Evolutionary conservation across 1,140 invertebrate species (phyloP), one percentile per base, ranked within the genome.

Genomic region (Meteorus sp.): DNA sequence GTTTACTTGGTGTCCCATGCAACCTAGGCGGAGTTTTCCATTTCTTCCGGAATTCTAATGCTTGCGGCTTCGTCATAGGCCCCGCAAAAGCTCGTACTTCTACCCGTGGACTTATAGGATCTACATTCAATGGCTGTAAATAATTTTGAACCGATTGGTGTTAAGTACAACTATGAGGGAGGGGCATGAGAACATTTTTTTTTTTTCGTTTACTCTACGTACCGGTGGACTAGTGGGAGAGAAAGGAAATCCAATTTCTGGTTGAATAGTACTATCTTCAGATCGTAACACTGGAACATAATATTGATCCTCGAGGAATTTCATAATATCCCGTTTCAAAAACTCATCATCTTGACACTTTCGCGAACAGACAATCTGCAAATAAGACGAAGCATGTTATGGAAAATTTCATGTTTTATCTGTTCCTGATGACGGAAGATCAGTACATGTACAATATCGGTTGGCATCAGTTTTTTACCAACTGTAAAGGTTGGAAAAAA

Each of bases 281-380:
- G 86, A 82, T 68, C 93, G 83, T 48, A 92, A 76, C 23, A 95
- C 87, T 31, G 93, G 92, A 67, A 97, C 90, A 81, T 91, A 95
- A 82, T 85, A 93, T 13, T 87, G 84, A 63, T 91, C 86, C 51
- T 85, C 79, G 22, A 94, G 71, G 62, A 92, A 74, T 23, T 69
- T 51, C 54, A 79, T 67, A 63, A 93, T 90, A 61, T 86, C 82
- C 7, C 66, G 73, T 13, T 76, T 81, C 1, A 83, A 52, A 17
- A 71, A 70, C n/a, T 76, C 64, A 6, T 76, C 62, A 25, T 78
- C 70, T 41, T 72, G 68, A 9, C 68, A 75, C 0, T 81, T 78
- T 33, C 81, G 77, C 9, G 78, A 83, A 70, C 89, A 91, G 54
- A 91, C 86, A 50, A 89, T 81, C 86, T 89, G 55, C 52, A 78